Base-by-base conservation (phyloP, 2,113 vertebrate genomes). In the Seriola aureovittata region DNA sequence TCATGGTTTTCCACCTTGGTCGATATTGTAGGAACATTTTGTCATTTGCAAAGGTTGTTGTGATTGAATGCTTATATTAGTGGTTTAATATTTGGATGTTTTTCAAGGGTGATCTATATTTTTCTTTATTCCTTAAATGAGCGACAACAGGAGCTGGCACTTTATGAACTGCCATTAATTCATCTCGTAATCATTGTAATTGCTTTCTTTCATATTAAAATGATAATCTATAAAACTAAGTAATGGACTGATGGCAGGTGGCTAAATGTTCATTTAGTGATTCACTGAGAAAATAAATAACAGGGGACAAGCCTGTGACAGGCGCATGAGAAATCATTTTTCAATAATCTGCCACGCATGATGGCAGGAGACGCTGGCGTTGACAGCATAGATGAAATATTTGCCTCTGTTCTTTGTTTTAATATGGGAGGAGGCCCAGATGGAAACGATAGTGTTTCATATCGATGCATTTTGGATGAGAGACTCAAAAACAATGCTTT, bases 251-350 rank as follows among this genome's bases (percentile, higher is more conserved):
- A 89, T 93, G 91, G 90, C 92, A 93, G 91, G 93, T 93, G 90
- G 88, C 92, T 94, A 92, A 93, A 94, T 93, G 92, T 93, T 93
- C 89, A 87, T 93, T 88, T 91, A 91, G 91, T 92, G 90, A 94
- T 93, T 94, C 92, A 86, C 85, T 52, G 87, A 84, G 88, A 92
- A 93, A 94, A 95, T 94, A 93, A 95, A 95, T 93, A 94, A 94
- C 88, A 50, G 75, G 66, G 91, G 93, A 92, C 90, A 84, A 81
- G 91, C 76, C 90, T 86, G 84, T 88, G 93, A 93, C 92, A 92
- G 81, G 88, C 85, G 55, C 85, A 76, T 86, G 92, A 92, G 87
- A 90, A 94, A 94, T 93, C 85, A 92, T 94, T 94, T 93, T 93
- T 94, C 91, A 94, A 93, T 94, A 93, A 92, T 91, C 90, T 85